Conservation (phyloP, 2,797 vertebrate genomes). For the Myotis pilosus region DNA sequence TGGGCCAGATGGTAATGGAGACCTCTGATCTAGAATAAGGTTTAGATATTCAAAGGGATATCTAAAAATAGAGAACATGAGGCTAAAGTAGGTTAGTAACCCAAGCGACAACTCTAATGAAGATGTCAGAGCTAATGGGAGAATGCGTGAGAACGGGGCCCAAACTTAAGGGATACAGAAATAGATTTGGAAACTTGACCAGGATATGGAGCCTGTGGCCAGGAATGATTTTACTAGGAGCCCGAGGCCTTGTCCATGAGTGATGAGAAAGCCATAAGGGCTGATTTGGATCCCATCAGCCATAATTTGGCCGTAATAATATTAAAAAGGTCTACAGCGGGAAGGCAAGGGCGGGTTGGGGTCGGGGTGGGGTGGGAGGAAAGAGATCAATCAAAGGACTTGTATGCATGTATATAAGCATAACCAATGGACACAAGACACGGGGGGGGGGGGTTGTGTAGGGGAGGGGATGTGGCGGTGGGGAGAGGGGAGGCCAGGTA, state of each 20-base stretch:
- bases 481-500: too few species aligned
- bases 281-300: neutral
- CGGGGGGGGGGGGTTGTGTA: too few species aligned
- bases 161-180: neutral
- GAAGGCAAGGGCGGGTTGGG: too few species aligned
- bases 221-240: neutral
- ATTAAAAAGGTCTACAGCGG: neutral
- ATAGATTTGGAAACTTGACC: neutral
- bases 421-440: too few species aligned
- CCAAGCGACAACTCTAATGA: neutral
- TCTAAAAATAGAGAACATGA: neutral
- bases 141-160: neutral
- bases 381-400: too few species aligned
- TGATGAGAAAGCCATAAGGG: neutral
- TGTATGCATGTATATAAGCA: too few species aligned
- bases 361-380: too few species aligned
- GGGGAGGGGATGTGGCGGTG: too few species aligned
- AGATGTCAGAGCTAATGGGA: neutral
- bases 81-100: neutral
- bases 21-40: neutral
- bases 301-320: neutral
- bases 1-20: neutral
- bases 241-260: neutral
- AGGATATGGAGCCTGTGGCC: neutral
- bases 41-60: neutral